A percentile compares a stretch with the other conserved stretches of the same genome.
These are phyloP conservation scores for Hanleya hanleyi DNA, from an alignment of 2,888 invertebrate genomes.

Conservation along the genomic window DNA sequence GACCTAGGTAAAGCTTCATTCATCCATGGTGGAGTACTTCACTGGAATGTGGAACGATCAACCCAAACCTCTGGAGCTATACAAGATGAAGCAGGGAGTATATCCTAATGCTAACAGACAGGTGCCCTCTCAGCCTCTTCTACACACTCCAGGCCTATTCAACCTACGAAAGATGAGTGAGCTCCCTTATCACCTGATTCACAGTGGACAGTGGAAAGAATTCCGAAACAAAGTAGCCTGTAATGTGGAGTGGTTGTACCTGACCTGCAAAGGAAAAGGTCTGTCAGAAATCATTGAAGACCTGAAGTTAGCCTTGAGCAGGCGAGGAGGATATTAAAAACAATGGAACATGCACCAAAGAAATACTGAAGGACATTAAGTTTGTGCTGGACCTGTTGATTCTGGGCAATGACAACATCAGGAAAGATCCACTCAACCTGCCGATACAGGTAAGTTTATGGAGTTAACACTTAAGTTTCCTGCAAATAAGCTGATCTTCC, in stretches of 20 bases:
- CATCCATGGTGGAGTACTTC: constrained; percentile 56
- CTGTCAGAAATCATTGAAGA: constrained; percentile 95
- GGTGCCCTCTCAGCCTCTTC: constrained; percentile 54
- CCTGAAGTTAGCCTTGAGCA: constrained; percentile 78
- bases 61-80: constrained; percentile 53
- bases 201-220: constrained; percentile 42
- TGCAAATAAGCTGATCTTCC: no score
- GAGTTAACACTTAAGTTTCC: no score
- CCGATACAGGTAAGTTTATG: constrained; percentile 48
- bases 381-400: constrained; percentile 43
- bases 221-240: constrained; percentile 94
- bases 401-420: constrained; percentile 45
- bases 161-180: constrained; percentile 56
- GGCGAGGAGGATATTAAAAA: constrained; percentile 11
- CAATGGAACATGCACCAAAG: constrained; percentile 9
- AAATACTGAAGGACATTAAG: constrained; percentile 39
- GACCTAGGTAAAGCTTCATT: constrained; percentile 32
- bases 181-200: constrained; percentile 54
- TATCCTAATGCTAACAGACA: constrained; percentile 51
- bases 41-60: constrained; percentile 54
- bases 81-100: constrained; percentile 55
- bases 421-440: constrained; percentile 45
- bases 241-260: constrained; percentile 97
- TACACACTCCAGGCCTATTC: constrained; percentile 33
- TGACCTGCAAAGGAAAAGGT: constrained; percentile 93